phyloP scores from a whole-genome alignment of 37 sponge, comb jelly and placozoan species.

The Tethya wilhelma region DNA sequence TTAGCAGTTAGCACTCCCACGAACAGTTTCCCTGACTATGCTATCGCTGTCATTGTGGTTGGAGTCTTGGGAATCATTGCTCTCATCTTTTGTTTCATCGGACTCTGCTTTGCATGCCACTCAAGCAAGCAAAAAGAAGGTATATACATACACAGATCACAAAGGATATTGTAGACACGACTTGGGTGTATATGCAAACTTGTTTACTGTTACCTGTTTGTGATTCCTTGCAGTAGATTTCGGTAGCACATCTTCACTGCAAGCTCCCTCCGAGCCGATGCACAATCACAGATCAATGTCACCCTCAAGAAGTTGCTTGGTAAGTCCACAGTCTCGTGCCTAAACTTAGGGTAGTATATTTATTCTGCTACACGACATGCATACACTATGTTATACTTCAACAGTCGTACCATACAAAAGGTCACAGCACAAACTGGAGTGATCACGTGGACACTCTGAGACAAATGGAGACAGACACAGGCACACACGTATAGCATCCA shows the following conservation, averaged over 20 bases:
- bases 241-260: no score
- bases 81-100: conserved; percentile 38
- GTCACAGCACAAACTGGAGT: conserved; percentile 43
- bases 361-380: no score
- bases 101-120: conserved; percentile 49
- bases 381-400: background rate
- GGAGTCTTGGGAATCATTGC: conserved; percentile 40
- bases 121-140: background rate
- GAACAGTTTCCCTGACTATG: conserved; percentile 27
- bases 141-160: no score
- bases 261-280: no score
- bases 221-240: no score
- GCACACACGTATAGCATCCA: conserved; percentile 30
- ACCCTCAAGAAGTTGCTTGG: conserved; percentile 43
- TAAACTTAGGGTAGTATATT: no score
- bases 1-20: no score
- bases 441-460: conserved; percentile 48
- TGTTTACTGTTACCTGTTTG: no score
- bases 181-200: no score
- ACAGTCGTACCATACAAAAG: conserved; percentile 39
- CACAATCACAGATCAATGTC: conserved; percentile 33
- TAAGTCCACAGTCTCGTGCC: no score
- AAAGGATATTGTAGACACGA: no score
- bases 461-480: conserved; percentile 46
- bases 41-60: conserved; percentile 53